Percentiles rank a stretch among this genome's conserved stretches.
These are phyloP conservation scores for Nicator chloris DNA, from an alignment of 2,113 vertebrate genomes.

Conservation along the genomic window DNA sequence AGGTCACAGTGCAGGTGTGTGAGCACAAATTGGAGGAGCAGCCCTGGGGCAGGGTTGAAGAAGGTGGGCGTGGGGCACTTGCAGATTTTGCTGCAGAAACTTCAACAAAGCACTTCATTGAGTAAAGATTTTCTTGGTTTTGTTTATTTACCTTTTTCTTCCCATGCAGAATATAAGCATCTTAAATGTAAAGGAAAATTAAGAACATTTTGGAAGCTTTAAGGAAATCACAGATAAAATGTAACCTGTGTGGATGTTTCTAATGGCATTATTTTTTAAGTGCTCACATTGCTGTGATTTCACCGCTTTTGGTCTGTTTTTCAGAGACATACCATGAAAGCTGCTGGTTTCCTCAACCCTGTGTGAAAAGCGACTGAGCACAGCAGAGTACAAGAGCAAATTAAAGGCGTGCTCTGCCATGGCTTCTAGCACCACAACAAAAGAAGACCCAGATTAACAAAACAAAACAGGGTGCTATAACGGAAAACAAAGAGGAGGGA, in stretches of 20 bases:
- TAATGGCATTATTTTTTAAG: neutral
- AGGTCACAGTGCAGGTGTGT: neutral
- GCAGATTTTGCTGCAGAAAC: neutral
- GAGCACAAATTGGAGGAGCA: neutral
- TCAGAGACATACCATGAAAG: neutral
- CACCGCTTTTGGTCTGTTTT: neutral
- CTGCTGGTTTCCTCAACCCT: neutral
- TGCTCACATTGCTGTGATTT: neutral
- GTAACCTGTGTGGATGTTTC: neutral
- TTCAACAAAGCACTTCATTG: neutral
- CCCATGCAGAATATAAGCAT: neutral
- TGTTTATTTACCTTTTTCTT: neutral
- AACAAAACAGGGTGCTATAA: neutral
- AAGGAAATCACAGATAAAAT: neutral
- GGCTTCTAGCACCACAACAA: neutral
- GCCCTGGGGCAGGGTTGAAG: neutral
- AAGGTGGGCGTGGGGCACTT: accelerated
- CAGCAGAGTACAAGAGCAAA: neutral
- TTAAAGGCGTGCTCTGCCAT: neutral
- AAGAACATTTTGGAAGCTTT: neutral
- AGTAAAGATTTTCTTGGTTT: neutral
- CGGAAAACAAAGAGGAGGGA: neutral
- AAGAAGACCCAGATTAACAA: neutral
- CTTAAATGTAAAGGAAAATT: neutral
- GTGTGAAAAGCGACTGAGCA: neutral